Percentiles rank a stretch among this genome's conserved stretches.
Evolutionary conservation across 2,888 invertebrate species (phyloP).

Genomic region (Drosophila neutralis): DNA sequence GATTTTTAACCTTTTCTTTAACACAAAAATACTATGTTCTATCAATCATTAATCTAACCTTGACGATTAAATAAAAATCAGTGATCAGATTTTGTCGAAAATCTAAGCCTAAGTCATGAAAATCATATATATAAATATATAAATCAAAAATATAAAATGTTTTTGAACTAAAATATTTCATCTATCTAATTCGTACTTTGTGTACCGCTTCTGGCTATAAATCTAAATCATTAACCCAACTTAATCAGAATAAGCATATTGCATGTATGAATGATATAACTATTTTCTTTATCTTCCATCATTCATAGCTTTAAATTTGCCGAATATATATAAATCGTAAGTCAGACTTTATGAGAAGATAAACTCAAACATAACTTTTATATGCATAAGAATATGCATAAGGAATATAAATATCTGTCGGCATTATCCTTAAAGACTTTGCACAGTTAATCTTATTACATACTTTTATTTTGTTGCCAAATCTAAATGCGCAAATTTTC

Average conservation of each 20-base stretch:
- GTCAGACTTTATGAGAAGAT: background rate
- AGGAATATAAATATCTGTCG: background rate
- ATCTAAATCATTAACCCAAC: background rate
- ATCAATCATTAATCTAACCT: background rate
- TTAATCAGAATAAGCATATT: background rate
- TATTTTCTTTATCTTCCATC: background rate
- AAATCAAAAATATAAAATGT: background rate
- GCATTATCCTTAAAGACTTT: background rate
- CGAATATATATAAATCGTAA: background rate
- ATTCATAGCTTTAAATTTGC: background rate
- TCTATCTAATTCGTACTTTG: background rate
- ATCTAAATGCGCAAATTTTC: constrained; percentile 41
- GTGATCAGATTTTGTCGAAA: background rate
- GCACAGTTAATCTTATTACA: background rate
- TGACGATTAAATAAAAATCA: no score
- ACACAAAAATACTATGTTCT: background rate
- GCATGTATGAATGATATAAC: background rate
- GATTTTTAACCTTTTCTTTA: background rate
- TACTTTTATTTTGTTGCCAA: constrained; percentile 9
- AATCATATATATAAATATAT: no score
- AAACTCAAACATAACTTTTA: background rate
- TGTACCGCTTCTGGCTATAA: background rate
- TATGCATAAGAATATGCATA: background rate
- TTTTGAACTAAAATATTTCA: background rate
- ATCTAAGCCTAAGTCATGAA: background rate